Base-by-base conservation (phyloP, 1,140 invertebrate genomes). In the Homalodisca vitripennis region DNA sequence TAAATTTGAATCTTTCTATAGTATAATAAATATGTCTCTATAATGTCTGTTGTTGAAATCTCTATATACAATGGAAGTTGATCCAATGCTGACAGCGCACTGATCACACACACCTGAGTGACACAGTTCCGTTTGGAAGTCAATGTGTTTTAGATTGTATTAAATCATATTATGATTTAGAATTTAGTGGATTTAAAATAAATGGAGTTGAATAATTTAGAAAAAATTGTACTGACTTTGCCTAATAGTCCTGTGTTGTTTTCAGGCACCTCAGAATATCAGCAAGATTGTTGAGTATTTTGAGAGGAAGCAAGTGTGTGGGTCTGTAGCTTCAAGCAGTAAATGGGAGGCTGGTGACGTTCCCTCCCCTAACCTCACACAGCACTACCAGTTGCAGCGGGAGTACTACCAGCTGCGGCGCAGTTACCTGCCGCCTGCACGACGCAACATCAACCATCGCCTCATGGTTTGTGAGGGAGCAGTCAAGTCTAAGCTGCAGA, bases 201-300 rank as follows among this genome's bases (percentile, higher is more conserved):
- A n/a, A n/a, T n/a, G n/a, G n/a, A n/a, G n/a, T n/a, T n/a, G n/a
- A n/a, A n/a, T n/a, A n/a, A n/a, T n/a, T n/a, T n/a, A n/a, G n/a
- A n/a, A n/a, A n/a, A n/a, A n/a, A n/a, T n/a, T n/a, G n/a, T n/a
- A n/a, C n/a, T n/a, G 29, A 66, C 20, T 85, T 0, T 83, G 81
- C 67, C 79, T 74, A 68, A 84, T n/a, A n/a, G n/a, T n/a, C n/a
- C n/a, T n/a, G 73, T 65, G 82, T 48, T 46, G 3, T 48, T 48
- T 47, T 26, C n/a, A 51, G 51, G 51, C 66, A 64, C 86, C 76
- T 32, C 77, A 85, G 70, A 85, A 93, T 82, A 94, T 94, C 60
- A 89, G 89, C 47, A 90, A 91, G 74, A 93, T 94, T 69, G 92
- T 94, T 13, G 92, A 94, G 72, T 94, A 94, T 77, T 94, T 94